phyloP scores from a whole-genome alignment of 2,888 invertebrate genomes.

The Ommatoiulus sabulosus region DNA sequence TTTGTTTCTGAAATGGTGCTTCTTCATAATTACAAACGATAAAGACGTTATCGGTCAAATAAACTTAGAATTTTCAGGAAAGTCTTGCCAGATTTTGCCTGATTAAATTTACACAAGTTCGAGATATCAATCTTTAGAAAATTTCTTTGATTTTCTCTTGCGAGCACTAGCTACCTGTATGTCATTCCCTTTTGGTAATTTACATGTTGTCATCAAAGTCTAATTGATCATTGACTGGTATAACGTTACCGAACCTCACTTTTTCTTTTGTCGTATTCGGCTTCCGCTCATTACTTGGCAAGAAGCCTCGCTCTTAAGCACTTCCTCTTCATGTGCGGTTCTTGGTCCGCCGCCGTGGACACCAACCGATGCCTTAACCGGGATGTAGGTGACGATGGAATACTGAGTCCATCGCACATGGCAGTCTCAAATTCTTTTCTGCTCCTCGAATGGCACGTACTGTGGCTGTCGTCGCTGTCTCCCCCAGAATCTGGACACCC shows the following conservation, averaged over 20 bases:
- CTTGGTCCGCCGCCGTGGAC: constrained; percentile 41
- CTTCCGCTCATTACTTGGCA: constrained; percentile 53
- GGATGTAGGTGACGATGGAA: constrained; percentile 54
- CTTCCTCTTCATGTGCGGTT: constrained; percentile 59
- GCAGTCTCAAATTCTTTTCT: constrained; percentile 9
- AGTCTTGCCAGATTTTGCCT: no score
- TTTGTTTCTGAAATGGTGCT: not conserved
- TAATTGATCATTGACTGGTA: not conserved
- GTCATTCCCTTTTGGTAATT: no score
- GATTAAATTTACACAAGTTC: no score
- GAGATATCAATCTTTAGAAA: no score
- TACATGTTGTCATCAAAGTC: no score
- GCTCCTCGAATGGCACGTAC: constrained; percentile 40
- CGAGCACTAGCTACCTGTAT: no score
- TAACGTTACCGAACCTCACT: not conserved
- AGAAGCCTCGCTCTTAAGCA: constrained; percentile 57
- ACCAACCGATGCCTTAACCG: constrained; percentile 40
- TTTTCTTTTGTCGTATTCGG: not conserved
- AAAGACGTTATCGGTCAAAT: not conserved
- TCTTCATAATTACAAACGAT: not conserved
- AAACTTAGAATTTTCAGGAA: no score
- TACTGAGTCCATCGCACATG: constrained; percentile 37
- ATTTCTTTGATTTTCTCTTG: no score
- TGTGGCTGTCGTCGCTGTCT: constrained; percentile 52
- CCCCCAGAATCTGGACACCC: constrained; percentile 57